Conservation (phyloP, 2,888 invertebrate genomes). For the Netelia inedita region DNA sequence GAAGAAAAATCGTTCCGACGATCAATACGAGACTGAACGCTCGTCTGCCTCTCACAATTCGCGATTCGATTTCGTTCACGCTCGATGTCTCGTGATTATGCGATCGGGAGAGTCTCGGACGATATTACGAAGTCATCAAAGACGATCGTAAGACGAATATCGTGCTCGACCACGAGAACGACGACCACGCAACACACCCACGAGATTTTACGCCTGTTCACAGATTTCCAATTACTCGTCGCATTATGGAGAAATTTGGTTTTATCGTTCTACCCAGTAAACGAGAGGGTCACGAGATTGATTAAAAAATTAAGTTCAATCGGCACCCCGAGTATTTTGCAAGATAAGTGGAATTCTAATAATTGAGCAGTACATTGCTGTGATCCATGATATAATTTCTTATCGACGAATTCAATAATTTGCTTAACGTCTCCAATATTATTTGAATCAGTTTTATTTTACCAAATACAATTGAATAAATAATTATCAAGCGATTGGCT, state of each 20-base stretch:
- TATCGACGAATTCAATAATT: too few relatives aligned
- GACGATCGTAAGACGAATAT: conserved; percentile 41
- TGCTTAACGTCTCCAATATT: too few relatives aligned
- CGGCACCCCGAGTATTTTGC: too few relatives aligned
- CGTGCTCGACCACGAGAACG: conserved; percentile 45
- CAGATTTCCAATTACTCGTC: conserved; percentile 42
- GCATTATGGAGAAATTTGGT: background rate
- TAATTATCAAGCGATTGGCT: too few relatives aligned
- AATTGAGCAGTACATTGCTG: too few relatives aligned
- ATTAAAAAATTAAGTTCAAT: background rate
- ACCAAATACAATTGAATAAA: too few relatives aligned
- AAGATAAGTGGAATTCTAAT: too few relatives aligned
- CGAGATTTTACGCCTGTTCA: conserved; percentile 29
- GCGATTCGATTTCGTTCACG: conserved; percentile 48
- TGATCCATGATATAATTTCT: too few relatives aligned
- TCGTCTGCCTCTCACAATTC: conserved; percentile 37
- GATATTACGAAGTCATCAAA: conserved; percentile 13
- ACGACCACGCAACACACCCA: conserved; percentile 68
- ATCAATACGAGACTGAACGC: conserved; percentile 63
- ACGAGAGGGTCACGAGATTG: conserved; percentile 2
- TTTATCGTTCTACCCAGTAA: background rate
- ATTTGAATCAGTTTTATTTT: too few relatives aligned
- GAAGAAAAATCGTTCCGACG: conserved; percentile 44
- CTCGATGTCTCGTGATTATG: conserved; percentile 49
- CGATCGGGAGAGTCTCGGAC: conserved; percentile 28